phyloP scores from a whole-genome alignment of 2,888 invertebrate species.

The Automeris io region DNA sequence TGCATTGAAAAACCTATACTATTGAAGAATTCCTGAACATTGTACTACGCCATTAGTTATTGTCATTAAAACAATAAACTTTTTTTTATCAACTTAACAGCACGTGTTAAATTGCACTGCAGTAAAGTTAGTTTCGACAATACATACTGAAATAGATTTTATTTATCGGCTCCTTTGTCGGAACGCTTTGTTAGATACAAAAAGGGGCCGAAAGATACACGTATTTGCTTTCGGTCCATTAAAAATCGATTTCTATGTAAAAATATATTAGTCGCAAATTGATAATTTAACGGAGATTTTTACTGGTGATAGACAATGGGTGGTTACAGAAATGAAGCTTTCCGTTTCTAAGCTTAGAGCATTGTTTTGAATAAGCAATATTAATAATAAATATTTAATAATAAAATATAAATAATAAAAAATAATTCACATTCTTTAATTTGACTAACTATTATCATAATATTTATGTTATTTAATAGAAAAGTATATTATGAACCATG shows the following conservation, averaged over 20 bases:
- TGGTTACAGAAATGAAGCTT: not conserved
- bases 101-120: constrained; percentile 16
- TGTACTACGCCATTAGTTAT: too few species aligned
- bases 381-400: too few species aligned
- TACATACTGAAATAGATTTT: constrained; percentile 13
- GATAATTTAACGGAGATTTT: constrained; percentile 4
- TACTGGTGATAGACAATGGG: not conserved
- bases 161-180: constrained; percentile 57
- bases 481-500: too few species aligned
- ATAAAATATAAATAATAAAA: too few species aligned
- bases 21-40: too few species aligned
- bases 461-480: too few species aligned
- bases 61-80: constrained; percentile 10
- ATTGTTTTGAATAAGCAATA: too few species aligned
- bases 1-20: too few species aligned
- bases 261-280: constrained; percentile 46
- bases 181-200: constrained; percentile 46
- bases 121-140: constrained; percentile 22
- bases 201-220: constrained; percentile 59
- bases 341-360: too few species aligned
- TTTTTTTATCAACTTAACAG: constrained; percentile 6
- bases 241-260: constrained; percentile 49
- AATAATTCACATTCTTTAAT: too few species aligned
- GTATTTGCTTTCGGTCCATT: constrained; percentile 43
- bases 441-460: too few species aligned